Percentiles rank a stretch among this genome's conserved stretches.
These are phyloP conservation scores for Acyrthosiphon pisum DNA, from an alignment of 1,140 invertebrate genomes.

Conservation along the genomic window DNA sequence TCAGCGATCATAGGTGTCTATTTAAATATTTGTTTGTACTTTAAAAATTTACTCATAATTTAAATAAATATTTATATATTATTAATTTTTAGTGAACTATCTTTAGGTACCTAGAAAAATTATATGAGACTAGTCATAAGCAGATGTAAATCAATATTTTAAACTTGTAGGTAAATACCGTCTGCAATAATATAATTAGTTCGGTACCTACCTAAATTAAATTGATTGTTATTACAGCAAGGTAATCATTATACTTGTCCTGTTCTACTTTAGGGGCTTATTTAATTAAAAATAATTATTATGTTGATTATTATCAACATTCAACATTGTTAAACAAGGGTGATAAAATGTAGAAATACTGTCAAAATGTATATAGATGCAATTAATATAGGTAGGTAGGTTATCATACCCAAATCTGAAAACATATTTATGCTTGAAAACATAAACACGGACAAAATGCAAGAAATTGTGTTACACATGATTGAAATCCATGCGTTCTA, in stretches of 20 bases:
- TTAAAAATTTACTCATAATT: no score
- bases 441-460: not conserved
- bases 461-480: not conserved
- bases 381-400: not conserved
- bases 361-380: not conserved
- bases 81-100: not conserved
- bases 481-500: not conserved
- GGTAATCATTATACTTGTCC: not conserved
- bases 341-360: not conserved
- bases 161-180: not conserved
- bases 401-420: not conserved
- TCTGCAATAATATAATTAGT: not conserved
- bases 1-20: not conserved
- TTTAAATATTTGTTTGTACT: not conserved
- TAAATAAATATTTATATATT: no score
- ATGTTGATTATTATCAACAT: not conserved
- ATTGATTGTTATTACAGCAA: not conserved
- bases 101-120: not conserved
- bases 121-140: not conserved
- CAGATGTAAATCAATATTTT: not conserved
- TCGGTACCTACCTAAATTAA: not conserved
- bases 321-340: not conserved
- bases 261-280: not conserved
- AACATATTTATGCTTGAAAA: not conserved
- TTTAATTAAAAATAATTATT: not conserved